Evolutionary conservation across 2,113 vertebrate species (phyloP), one percentile per base, ranked within the genome.

Genomic region (Tragelaphus buxtoni): DNA sequence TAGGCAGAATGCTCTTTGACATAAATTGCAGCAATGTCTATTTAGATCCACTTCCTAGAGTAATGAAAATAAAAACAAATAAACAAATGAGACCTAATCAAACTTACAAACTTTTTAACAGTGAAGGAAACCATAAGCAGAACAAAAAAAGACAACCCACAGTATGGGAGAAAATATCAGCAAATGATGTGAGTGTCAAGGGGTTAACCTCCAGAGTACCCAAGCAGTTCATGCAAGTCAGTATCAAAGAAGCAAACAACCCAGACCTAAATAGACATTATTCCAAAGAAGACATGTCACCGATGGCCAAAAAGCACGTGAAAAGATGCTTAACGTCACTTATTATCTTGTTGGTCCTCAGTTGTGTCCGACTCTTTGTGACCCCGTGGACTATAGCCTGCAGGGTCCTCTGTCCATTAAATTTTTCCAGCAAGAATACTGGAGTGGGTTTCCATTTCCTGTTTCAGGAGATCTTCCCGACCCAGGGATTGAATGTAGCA

Each of bases 401-500:
- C 18, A 22, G 18, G 65, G 18, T 72, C 65, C 65, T 39, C n/a
- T 11, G 18, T 22, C 65, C 65, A 39, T 22, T 22, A 35, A 72
- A 6, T 22, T 72, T 39, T 72, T 39, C 65, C 65, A 39, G n/a
- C 65, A 72, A 22, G 5, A 39, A 22, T 72, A 22, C n/a, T 22
- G 65, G 65, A 22, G n/a, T 39, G 65, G 65, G 65, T 22, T 72
- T n/a, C 65, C 9, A 35, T 72, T 39, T 22, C n/a, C n/a, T 72
- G 2, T 72, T 72, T 18, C 18, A 72, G 18, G 65, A 72, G 18
- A 39, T 69, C n/a, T 35, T 69, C 18, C 18, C 1, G 4, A 39
- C n/a, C 2, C 65, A 69, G 65, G n/a, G 18, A 35, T 12, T 72
- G n/a, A 39, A 72, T 1, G 0, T 22, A n/a, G n/a, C 4, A 0